Percentiles rank a stretch among this genome's conserved stretches.
Conservation (phyloP, 2,113 vertebrate species). For the Nyctereutes procyonoides region DNA sequence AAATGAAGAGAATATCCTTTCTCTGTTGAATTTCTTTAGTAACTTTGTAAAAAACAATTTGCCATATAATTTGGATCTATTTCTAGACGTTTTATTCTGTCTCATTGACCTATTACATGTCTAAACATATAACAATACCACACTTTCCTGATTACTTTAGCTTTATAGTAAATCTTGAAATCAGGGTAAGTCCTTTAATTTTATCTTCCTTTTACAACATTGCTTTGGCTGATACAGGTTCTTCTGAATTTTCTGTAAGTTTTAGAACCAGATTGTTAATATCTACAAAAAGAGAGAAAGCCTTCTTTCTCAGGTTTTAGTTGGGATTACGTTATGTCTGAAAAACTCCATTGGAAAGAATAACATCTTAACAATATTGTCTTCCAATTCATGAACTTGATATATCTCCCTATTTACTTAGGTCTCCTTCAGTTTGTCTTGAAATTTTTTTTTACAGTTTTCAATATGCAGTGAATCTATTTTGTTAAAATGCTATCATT, state of each 20-base stretch:
- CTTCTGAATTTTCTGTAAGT: background rate
- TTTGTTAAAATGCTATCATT: background rate
- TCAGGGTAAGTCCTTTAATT: background rate
- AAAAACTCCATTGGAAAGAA: background rate
- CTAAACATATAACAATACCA: background rate
- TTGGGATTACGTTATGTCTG: background rate
- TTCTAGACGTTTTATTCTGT: background rate
- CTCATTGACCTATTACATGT: background rate
- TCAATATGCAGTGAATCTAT: background rate
- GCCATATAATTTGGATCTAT: background rate
- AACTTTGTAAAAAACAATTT: background rate
- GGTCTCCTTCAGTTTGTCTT: background rate
- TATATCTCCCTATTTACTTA: background rate
- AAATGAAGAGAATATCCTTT: background rate
- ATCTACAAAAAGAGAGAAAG: background rate
- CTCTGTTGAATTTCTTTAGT: background rate
- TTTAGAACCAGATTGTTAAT: background rate
- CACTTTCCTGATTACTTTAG: background rate
- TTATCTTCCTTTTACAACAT: background rate
- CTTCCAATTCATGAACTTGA: background rate
- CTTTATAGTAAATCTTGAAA: background rate
- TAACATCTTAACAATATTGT: background rate
- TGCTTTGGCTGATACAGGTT: background rate
- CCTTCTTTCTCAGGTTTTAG: background rate
- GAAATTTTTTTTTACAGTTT: background rate